phyloP scores from a whole-genome alignment of 30 jellyfish, hydroid and myxozoan species.

The Cassiopea xamachana region DNA sequence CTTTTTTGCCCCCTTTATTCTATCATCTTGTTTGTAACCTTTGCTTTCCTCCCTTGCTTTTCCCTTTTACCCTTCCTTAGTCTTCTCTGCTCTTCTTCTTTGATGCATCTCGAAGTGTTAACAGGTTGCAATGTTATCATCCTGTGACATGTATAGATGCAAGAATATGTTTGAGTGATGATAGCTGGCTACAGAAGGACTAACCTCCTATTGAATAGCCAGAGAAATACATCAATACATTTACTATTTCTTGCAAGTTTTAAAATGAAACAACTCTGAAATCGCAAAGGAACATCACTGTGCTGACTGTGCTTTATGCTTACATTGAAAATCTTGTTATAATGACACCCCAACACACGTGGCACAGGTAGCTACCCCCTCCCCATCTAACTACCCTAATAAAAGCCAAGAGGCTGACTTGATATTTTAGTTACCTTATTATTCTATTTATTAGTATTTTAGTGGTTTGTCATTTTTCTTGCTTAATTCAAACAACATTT shows the following conservation, averaged over 20 bases:
- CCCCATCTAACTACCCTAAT: too few relatives aligned
- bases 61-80: not conserved
- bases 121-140: conserved; percentile 22
- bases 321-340: too few relatives aligned
- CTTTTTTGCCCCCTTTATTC: not conserved
- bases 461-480: too few relatives aligned
- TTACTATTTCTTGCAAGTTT: not conserved
- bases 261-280: not conserved
- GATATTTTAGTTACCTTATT: too few relatives aligned
- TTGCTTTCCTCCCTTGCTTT: not conserved
- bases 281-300: too few relatives aligned
- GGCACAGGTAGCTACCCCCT: too few relatives aligned
- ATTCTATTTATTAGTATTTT: too few relatives aligned
- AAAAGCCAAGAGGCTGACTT: too few relatives aligned
- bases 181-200: conserved; percentile 74
- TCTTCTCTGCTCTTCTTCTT: not conserved
- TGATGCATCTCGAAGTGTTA: conserved; percentile 67
- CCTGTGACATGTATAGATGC: conserved; percentile 64
- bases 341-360: too few relatives aligned
- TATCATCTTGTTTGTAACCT: not conserved
- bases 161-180: conserved; percentile 57
- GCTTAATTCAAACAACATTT: not conserved
- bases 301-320: too few relatives aligned
- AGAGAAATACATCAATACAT: conserved; percentile 67
- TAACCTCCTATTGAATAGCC: conserved; percentile 41